These are phyloP conservation scores for Corapipo altera DNA, from an alignment of 2,113 vertebrate genomes.

Conservation along the genomic window DNA sequence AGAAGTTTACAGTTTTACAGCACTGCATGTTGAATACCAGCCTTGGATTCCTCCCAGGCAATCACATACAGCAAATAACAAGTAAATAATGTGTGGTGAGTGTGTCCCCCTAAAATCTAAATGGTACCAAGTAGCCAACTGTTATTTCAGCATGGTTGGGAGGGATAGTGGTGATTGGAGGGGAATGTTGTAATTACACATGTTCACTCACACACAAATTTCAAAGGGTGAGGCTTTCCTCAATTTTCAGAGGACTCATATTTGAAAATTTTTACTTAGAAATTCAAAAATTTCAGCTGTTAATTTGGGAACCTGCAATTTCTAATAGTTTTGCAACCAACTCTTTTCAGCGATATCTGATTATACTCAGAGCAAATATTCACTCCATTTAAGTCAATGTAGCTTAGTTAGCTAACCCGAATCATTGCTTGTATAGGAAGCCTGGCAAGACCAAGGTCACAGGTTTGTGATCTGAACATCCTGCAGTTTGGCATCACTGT, in stretches of 20 bases:
- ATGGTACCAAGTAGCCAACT: background rate
- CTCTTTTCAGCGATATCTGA: background rate
- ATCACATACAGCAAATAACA: background rate
- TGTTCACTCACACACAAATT: rapidly evolving
- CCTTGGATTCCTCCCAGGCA: background rate
- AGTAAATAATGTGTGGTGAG: background rate
- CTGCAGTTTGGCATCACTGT: background rate
- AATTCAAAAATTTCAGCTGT: background rate
- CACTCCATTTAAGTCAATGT: background rate
- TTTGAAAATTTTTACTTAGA: background rate
- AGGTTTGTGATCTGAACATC: background rate
- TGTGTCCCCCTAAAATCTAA: background rate
- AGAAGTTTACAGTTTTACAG: background rate
- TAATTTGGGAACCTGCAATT: background rate
- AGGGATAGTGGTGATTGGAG: background rate
- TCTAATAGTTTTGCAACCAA: background rate
- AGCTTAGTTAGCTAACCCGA: background rate
- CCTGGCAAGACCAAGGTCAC: background rate
- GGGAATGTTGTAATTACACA: background rate
- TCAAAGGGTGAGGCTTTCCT: background rate
- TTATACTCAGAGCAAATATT: background rate
- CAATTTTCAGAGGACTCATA: background rate
- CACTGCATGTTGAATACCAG: background rate
- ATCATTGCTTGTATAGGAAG: background rate
- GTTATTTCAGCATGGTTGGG: background rate